Base-by-base conservation (phyloP, 1,140 invertebrate species). In the Nixonia krombeini region DNA sequence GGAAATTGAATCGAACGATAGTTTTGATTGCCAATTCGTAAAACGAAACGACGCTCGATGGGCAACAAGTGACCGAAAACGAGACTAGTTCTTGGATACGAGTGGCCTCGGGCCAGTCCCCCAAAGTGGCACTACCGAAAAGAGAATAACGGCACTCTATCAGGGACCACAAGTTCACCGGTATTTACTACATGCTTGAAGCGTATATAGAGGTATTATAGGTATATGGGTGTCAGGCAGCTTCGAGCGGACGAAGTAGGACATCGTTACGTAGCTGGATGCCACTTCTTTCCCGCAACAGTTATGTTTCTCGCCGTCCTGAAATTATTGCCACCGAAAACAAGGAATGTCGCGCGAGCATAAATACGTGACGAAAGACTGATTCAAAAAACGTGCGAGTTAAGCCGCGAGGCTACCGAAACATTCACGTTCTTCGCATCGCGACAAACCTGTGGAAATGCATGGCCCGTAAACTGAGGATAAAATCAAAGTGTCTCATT, bases 101-200 rank as follows among this genome's bases (percentile, higher is more conserved):
- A 7, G 63, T 49, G 23, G 17, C 51, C 41, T 9, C 26, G 42
- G 51, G 42, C 49, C 47, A 57, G 33, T 49, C 18, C 33, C n/a
- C 58, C 41, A 21, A 62, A 58, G 57, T 58, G 23, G 63, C 42
- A 64, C 41, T 51, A 56, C 63, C 49, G 65, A 64, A 56, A 64
- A 47, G 53, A 47, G 16, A 55, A 51, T 74, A 74, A 74, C 68
- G 72, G 72, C 64, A 71, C 57, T 37, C 58, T 58, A 50, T 53
- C 50, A 28, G 55, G 52, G 38, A 58, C 53, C 65, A 55, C 53
- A 38, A 18, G 49, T 49, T 50, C 51, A 69, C 66, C 64, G 69
- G 52, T 62, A 69, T 67, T 64, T 61, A 68, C 53, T 70, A 67
- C 55, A 70, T 50, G n/a, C 52, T 53, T 47, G 47, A 69, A 44